A percentile compares a stretch with the other conserved stretches of the same genome.
Conservation (phyloP, 2,113 vertebrate genomes). For the Antennarius striatus region DNA sequence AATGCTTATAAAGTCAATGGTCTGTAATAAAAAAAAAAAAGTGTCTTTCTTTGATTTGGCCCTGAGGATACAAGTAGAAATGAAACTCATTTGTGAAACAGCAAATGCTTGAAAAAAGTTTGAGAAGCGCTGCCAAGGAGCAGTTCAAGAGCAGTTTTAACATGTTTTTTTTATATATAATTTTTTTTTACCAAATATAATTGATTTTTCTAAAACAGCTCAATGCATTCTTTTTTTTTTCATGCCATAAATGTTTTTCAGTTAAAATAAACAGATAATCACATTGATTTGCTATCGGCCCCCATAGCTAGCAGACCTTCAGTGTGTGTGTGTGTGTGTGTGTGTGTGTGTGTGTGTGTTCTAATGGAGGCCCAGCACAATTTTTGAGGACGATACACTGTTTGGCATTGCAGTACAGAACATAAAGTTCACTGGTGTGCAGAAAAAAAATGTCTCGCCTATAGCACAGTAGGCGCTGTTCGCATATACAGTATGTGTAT, state of each 20-base stretch:
- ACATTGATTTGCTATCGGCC: neutral
- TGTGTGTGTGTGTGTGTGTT: constrained; percentile 7
- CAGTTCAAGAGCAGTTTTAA: no score
- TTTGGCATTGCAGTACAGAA: neutral
- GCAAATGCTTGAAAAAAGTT: no score
- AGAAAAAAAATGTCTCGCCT: constrained; percentile 1
- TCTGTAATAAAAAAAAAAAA: no score
- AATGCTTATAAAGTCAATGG: no score
- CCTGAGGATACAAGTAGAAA: no score
- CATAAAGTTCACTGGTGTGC: constrained; percentile 8
- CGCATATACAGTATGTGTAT: constrained; percentile 6
- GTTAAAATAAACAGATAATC: constrained; percentile 14
- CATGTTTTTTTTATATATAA: no score
- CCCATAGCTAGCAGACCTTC: neutral
- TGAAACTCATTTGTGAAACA: no score
- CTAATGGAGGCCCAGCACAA: constrained; percentile 13
- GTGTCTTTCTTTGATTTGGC: no score
- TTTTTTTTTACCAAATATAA: no score
- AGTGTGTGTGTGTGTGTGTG: constrained; percentile 9
- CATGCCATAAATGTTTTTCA: neutral
- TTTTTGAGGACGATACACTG: neutral
- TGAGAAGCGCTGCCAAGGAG: no score
- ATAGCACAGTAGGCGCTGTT: constrained; percentile 8
- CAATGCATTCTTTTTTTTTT: neutral
- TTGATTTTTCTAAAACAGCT: no score